Percentiles rank a stretch among this genome's conserved stretches.
These are phyloP conservation scores for Bellardia pandia DNA, from an alignment of 2,888 invertebrate species.

Conservation along the genomic window DNA sequence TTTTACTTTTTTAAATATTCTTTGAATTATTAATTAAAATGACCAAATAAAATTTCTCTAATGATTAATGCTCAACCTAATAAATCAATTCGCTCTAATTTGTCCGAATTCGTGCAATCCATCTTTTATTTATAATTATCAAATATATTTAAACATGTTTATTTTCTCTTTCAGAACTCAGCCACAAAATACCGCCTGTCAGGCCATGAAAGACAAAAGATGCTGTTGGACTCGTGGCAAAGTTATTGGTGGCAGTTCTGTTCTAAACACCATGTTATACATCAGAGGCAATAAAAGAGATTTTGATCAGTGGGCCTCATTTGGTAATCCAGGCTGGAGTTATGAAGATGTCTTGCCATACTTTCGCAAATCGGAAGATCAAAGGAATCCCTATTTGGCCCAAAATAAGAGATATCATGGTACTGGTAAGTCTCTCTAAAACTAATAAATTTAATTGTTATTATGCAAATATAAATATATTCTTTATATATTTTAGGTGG, in stretches of 20 bases:
- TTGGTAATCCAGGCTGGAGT: conserved; percentile 95
- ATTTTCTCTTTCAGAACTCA: conserved; percentile 87
- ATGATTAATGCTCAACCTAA: too few species aligned
- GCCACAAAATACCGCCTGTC: conserved; percentile 92
- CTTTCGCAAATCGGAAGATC: conserved; percentile 94
- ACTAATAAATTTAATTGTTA: not conserved
- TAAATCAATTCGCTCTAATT: too few species aligned
- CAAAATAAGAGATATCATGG: conserved; percentile 89
- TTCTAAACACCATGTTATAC: conserved; percentile 96
- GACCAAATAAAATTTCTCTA: too few species aligned
- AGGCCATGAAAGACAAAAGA: conserved; percentile 93
- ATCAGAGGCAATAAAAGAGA: conserved; percentile 94
- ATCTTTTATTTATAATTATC: too few species aligned
- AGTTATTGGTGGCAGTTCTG: conserved; percentile 93
- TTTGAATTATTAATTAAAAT: too few species aligned
- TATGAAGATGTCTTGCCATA: conserved; percentile 92
- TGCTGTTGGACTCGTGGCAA: conserved; percentile 96
- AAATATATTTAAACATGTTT: not conserved
- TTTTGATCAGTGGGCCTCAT: conserved; percentile 93
- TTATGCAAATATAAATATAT: not conserved
- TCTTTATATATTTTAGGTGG: conserved; percentile 81
- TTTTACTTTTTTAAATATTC: too few species aligned
- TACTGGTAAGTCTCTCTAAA: conserved; percentile 85
- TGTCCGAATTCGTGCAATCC: too few species aligned
- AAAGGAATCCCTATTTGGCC: conserved; percentile 94